A percentile compares a stretch with the other conserved stretches of the same genome.
Evolutionary conservation across 2,797 vertebrate genomes (phyloP).

Genomic region (Lithobates sylvaticus): DNA sequence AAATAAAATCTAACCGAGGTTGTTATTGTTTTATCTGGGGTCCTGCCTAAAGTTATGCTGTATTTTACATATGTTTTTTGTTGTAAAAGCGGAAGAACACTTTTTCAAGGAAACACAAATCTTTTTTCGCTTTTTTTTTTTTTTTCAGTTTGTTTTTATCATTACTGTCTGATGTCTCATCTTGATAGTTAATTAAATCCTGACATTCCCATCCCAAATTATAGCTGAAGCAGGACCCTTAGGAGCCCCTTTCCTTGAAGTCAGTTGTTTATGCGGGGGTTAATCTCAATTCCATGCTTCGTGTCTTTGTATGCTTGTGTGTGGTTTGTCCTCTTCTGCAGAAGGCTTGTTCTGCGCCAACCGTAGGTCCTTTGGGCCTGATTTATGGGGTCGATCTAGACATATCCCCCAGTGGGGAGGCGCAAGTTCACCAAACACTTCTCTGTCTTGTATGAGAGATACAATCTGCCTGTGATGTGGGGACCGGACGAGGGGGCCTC

Average conservation of each 20-base stretch:
- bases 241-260: background rate
- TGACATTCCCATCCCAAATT: background rate
- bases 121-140: background rate
- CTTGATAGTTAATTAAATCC: conserved; percentile 41
- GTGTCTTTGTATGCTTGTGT: conserved; percentile 45
- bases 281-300: conserved; percentile 46
- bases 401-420: conserved; percentile 31
- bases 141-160: conserved; percentile 22
- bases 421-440: conserved; percentile 39
- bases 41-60: background rate
- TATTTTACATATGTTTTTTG: background rate
- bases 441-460: conserved; percentile 47
- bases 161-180: conserved; percentile 22
- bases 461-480: conserved; percentile 40
- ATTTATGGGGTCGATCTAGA: conserved; percentile 58
- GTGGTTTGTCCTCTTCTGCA: conserved; percentile 40
- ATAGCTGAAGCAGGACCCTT: background rate
- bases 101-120: conserved; percentile 24
- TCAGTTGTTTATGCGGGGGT: conserved; percentile 16
- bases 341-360: conserved; percentile 42
- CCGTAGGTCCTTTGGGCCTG: conserved; percentile 41
- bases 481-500: background rate
- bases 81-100: background rate
- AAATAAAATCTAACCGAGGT: too few relatives aligned
- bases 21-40: too few relatives aligned